Evolutionary conservation across 2,113 vertebrate genomes (phyloP).

Genomic region (Eublepharis macularius): DNA sequence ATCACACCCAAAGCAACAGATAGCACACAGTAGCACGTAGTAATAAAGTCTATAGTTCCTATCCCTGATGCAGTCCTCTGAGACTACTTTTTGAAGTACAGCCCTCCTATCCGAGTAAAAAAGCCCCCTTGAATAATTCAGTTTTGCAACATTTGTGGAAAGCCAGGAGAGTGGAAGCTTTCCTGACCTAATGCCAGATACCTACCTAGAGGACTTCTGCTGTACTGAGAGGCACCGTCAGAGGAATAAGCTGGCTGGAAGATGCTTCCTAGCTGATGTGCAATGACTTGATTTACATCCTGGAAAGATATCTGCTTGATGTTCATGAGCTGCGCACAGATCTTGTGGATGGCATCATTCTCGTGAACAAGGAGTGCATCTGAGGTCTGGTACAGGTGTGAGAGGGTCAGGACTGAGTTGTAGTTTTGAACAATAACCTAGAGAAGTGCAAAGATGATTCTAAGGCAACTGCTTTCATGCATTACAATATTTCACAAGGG

Average conservation of each 20-base stretch:
- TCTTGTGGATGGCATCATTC: constrained; percentile 89
- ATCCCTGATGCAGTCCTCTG: too few species aligned
- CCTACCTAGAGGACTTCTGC: constrained; percentile 89
- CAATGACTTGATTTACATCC: constrained; percentile 89
- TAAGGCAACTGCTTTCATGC: constrained; percentile 12
- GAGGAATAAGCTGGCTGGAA: constrained; percentile 85
- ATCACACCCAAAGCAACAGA: too few species aligned
- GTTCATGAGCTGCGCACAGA: constrained; percentile 89
- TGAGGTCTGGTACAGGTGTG: constrained; percentile 89
- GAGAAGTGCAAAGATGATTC: not conserved
- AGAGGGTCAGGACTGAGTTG: constrained; percentile 91
- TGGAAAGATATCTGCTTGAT: constrained; percentile 91
- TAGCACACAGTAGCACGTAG: too few species aligned
- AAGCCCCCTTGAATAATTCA: too few species aligned
- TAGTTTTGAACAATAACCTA: constrained; percentile 99
- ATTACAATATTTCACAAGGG: constrained; percentile 26
- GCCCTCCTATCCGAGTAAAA: too few species aligned
- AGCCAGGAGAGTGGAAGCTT: too few species aligned
- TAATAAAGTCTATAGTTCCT: too few species aligned
- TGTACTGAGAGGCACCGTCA: constrained; percentile 70
- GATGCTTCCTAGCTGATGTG: constrained; percentile 90
- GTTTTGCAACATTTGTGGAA: too few species aligned
- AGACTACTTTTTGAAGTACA: too few species aligned
- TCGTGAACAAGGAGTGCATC: constrained; percentile 95
- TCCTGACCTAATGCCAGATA: constrained; percentile 23